These are phyloP conservation scores for Liasis olivaceus DNA, from an alignment of 2,797 vertebrate genomes.

Conservation along the genomic window DNA sequence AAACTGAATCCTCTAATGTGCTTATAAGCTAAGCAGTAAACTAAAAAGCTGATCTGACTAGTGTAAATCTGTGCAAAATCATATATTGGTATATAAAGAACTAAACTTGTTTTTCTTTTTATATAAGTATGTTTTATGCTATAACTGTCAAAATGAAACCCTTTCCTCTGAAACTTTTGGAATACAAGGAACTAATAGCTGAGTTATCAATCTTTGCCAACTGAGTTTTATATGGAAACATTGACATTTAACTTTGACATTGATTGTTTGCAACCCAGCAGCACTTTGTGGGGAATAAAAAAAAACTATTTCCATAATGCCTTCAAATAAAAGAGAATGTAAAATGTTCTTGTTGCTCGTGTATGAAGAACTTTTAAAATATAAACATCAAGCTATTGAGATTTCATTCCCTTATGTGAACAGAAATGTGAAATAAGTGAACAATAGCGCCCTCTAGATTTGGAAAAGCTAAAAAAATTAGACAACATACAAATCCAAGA, in stretches of 20 bases:
- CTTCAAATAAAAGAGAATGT: constrained; percentile 62
- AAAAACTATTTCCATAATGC: constrained; percentile 63
- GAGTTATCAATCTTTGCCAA: constrained; percentile 57
- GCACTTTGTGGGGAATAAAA: constrained; percentile 37
- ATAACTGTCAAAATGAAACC: constrained; percentile 48
- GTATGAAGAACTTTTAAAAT: constrained; percentile 68
- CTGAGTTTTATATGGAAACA: constrained; percentile 63
- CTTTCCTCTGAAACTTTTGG: constrained; percentile 50
- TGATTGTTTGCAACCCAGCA: constrained; percentile 51
- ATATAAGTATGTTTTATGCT: constrained; percentile 19
- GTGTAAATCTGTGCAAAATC: background rate
- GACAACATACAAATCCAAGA: constrained; percentile 32
- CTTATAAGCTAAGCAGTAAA: background rate
- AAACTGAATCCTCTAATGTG: background rate
- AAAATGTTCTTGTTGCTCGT: constrained; percentile 60
- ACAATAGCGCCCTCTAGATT: constrained; percentile 83
- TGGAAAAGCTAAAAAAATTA: constrained; percentile 55
- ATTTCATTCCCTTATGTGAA: constrained; percentile 36
- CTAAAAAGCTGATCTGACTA: background rate
- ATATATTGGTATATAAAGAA: background rate
- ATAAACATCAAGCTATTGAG: constrained; percentile 62
- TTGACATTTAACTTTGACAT: constrained; percentile 56
- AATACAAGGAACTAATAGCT: constrained; percentile 52
- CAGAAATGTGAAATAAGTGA: constrained; percentile 71
- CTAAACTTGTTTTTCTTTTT: background rate